Base-by-base conservation (phyloP, 92 coral and sea anemone genomes). In the Phenganax marumi region DNA sequence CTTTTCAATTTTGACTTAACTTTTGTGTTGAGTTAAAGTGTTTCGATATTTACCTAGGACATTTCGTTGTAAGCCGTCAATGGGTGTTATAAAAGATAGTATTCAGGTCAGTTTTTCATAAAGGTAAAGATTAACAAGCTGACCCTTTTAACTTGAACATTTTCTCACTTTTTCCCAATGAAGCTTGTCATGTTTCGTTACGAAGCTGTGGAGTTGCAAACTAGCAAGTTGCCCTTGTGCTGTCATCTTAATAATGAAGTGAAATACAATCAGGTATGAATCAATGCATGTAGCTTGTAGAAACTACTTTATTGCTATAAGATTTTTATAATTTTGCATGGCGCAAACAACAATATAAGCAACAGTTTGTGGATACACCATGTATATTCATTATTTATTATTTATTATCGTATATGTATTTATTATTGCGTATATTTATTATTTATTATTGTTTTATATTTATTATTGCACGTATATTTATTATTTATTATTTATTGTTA, bases 191-290 rank as follows among this genome's bases (percentile, higher is more conserved):
- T 89, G 80, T 89, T 95, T 53, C 91, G 97, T 68, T 86, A 92
- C 91, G 85, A 76, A 16, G 96, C 98, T 12, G 75, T 90, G 25
- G 98, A 92, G 72, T 80, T 87, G 85, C 87, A 81, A 71, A 77
- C 90, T 3, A 87, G 55, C 64, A 90, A 84, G 57, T 81, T 84
- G 43, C 89, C 92, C 6, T 66, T 91, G 10, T 90, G 87, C 54
- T 92, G 98, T 39, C 87, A 87, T 57, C 84, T 95, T 26, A 95
- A 95, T 85, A 97, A 95, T 79, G 93, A 92, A 50, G 92, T 90
- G 73, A 90, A 90, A 77, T 95, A 79, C 64, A 89, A 91, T 0
- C 91, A 95, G 98, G 98, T 93, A 76, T 39, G 33, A 33, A 33
- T 33, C 43, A 33, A 33, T 33, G 43, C 3, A 33, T 33, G 43